Evolutionary conservation across 2,888 invertebrate species (phyloP).

Genomic region (Orchestes rusci): DNA sequence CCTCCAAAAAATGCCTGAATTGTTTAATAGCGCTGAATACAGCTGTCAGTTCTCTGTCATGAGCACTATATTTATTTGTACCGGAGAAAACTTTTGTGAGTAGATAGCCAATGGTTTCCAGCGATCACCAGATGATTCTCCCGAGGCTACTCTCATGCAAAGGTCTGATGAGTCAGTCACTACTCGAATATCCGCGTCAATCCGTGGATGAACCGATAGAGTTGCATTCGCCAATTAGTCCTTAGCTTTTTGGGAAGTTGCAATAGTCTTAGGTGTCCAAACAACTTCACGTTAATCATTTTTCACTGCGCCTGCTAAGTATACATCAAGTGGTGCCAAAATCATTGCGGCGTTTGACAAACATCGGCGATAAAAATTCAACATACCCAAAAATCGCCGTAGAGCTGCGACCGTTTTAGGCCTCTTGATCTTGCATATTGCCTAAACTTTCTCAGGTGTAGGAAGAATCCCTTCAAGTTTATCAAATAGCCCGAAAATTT

Average conservation of each 20-base stretch:
- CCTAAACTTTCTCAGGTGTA: constrained; percentile 11
- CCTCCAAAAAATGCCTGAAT: constrained; percentile 39
- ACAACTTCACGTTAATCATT: constrained; percentile 11
- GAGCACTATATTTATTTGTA: constrained; percentile 7
- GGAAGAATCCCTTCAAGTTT: constrained; percentile 12
- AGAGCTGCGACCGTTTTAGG: constrained; percentile 2
- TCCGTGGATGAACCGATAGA: constrained; percentile 7
- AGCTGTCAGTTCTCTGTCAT: constrained; percentile 8
- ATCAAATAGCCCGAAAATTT: constrained; percentile 10
- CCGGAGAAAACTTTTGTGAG: not conserved
- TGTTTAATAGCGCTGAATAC: not conserved
- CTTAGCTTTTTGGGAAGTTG: constrained; percentile 8
- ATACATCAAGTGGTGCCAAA: constrained; percentile 10
- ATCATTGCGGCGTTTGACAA: constrained; percentile 7
- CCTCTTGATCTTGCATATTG: not conserved
- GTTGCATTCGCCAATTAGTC: constrained; percentile 4
- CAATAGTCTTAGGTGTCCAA: constrained; percentile 6
- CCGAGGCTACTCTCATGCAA: constrained; percentile 2
- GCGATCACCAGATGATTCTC: not conserved
- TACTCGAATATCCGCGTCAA: not conserved
- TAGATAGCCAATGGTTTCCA: not conserved
- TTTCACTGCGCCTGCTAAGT: constrained; percentile 10
- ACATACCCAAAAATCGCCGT: constrained; percentile 10
- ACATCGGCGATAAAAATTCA: constrained; percentile 9
- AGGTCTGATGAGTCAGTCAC: constrained; percentile 7